A percentile compares a stretch with the other conserved stretches of the same genome.
Conservation (phyloP, 2,888 invertebrate genomes). For the Cheilosia impressa region DNA sequence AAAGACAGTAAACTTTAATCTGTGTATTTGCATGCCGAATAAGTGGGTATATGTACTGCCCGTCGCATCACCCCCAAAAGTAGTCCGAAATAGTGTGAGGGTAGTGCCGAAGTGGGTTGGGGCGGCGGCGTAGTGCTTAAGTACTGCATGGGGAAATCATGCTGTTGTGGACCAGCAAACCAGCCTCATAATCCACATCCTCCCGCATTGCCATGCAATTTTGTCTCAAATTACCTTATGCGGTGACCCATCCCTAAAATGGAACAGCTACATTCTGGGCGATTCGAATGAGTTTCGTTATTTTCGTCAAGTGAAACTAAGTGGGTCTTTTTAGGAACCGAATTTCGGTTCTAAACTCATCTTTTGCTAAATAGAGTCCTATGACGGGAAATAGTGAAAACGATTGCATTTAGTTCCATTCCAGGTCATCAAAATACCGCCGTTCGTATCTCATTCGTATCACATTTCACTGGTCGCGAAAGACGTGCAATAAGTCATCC, state of each 20-base stretch:
- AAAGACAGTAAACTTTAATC: conserved; percentile 73
- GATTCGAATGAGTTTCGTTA: conserved; percentile 24
- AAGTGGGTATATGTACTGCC: conserved; percentile 43
- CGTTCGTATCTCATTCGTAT: too few relatives aligned
- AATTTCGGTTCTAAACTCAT: too few relatives aligned
- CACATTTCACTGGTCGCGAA: too few relatives aligned
- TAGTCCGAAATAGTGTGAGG: conserved; percentile 12
- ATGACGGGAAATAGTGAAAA: too few relatives aligned
- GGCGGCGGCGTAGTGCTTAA: conserved; percentile 18
- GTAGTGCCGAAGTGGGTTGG: neutral
- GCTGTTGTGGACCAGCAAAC: conserved; percentile 24
- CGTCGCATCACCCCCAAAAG: neutral
- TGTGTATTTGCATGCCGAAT: conserved; percentile 69
- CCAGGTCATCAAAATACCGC: too few relatives aligned
- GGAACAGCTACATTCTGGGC: neutral
- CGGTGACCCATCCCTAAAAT: neutral
- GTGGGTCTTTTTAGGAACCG: too few relatives aligned
- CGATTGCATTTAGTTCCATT: too few relatives aligned
- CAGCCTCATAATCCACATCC: conserved; percentile 32
- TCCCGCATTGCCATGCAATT: conserved; percentile 44
- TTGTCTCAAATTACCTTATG: conserved; percentile 50
- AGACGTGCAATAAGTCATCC: too few relatives aligned
- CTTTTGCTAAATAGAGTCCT: too few relatives aligned
- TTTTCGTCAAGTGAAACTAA: neutral
- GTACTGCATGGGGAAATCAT: conserved; percentile 72